Conservation (phyloP, 2,113 vertebrate genomes). For the Circaetus cinerascens region DNA sequence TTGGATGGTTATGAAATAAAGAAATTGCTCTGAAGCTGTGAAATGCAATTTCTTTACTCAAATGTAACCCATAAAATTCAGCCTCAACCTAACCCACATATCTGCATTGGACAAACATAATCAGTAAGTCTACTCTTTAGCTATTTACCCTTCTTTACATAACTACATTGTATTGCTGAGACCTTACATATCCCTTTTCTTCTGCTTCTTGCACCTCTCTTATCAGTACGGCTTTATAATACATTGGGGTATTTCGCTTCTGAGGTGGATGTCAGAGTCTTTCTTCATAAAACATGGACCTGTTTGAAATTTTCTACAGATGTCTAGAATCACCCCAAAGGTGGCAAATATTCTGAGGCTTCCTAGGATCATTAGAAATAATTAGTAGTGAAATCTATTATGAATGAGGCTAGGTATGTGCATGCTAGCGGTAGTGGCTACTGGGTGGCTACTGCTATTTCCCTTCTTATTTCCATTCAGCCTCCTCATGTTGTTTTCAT, state of each 20-base stretch:
- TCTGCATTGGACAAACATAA: not conserved
- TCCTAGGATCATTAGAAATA: not conserved
- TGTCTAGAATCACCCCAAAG: not conserved
- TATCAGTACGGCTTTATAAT: not conserved
- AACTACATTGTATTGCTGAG: not conserved
- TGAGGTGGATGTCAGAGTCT: not conserved
- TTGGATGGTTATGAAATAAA: slow-evolving; percentile 6
- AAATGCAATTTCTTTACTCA: not conserved
- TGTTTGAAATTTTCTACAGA: not conserved
- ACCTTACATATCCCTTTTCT: not conserved
- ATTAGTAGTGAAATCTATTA: not conserved
- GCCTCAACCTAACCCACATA: not conserved
- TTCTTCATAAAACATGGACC: not conserved
- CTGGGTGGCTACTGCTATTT: not conserved
- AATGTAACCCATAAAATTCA: not conserved
- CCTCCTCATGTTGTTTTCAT: not conserved
- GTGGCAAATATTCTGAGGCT: not conserved
- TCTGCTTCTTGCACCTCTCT: not conserved
- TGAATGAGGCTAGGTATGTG: not conserved
- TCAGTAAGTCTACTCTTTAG: not conserved
- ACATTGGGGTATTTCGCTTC: not conserved
- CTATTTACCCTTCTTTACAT: not conserved
- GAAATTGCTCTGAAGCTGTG: not conserved
- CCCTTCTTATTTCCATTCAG: not conserved
- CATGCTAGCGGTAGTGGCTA: not conserved